A percentile compares a stretch with the other conserved stretches of the same genome.
phyloP scores from a whole-genome alignment of 2,113 vertebrate species.

The Marmota flaviventris region DNA sequence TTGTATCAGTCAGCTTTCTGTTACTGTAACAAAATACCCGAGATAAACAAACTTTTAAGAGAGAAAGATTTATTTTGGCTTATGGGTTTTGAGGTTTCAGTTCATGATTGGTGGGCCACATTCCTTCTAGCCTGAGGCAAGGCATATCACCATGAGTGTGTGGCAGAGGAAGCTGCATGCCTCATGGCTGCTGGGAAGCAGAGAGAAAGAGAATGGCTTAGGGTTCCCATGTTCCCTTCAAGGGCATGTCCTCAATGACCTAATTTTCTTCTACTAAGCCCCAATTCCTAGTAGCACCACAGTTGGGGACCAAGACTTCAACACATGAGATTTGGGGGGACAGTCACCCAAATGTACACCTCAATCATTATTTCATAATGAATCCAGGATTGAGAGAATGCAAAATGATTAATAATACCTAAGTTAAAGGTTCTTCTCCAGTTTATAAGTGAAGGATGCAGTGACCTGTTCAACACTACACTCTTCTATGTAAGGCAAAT shows the following conservation, averaged over 20 bases:
- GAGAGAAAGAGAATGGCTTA: not conserved
- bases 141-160: not conserved
- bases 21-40: not conserved
- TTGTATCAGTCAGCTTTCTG: not conserved
- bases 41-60: not conserved
- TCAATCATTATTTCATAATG: not conserved
- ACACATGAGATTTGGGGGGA: not conserved
- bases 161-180: not conserved
- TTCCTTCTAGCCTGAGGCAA: not conserved
- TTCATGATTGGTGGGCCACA: not conserved
- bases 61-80: not conserved
- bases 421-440: not conserved
- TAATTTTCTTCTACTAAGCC: not conserved
- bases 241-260: not conserved
- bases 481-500: constrained; percentile 70
- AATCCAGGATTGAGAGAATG: not conserved
- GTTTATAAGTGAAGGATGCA: constrained; percentile 1
- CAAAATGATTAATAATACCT: not conserved
- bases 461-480: not conserved
- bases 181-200: not conserved
- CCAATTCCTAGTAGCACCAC: not conserved
- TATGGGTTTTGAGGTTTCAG: not conserved
- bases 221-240: not conserved
- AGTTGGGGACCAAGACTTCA: not conserved
- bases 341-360: not conserved